Evolutionary conservation across 2,888 invertebrate species (phyloP).

Genomic region (Melanotus villosus): DNA sequence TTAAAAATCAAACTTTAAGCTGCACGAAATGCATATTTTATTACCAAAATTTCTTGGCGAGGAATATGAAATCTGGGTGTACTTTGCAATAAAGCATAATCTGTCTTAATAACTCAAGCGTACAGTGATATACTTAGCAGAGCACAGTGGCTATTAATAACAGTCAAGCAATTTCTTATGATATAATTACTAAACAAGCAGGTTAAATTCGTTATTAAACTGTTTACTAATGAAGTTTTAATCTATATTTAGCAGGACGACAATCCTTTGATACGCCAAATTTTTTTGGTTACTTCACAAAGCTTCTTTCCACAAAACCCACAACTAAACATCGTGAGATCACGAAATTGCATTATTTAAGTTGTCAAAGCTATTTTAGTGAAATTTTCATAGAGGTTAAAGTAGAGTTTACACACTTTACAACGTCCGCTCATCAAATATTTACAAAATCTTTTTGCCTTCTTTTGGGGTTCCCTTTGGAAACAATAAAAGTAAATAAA

Average conservation of each 20-base stretch:
- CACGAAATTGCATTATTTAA: no score
- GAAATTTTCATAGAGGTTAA: no score
- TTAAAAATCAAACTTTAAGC: neutral
- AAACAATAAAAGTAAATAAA: no score
- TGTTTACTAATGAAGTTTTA: neutral
- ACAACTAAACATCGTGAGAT: no score
- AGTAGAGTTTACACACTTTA: no score
- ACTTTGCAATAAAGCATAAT: neutral
- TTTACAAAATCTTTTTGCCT: no score
- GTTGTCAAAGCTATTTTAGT: no score
- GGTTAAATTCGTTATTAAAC: neutral
- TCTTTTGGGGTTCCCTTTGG: no score
- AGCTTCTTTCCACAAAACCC: no score
- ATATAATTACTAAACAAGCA: slow-evolving; percentile 2
- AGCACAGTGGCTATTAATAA: neutral
- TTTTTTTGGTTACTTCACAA: no score
- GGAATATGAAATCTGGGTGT: neutral
- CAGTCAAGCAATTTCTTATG: neutral
- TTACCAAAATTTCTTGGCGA: slow-evolving; percentile 6
- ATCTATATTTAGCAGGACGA: neutral
- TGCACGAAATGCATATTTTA: neutral
- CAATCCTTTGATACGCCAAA: no score
- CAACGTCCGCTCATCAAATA: no score
- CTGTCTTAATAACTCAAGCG: neutral
- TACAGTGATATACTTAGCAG: neutral